phyloP scores from a whole-genome alignment of 2,113 vertebrate species.

The Meleagris gallopavo region DNA sequence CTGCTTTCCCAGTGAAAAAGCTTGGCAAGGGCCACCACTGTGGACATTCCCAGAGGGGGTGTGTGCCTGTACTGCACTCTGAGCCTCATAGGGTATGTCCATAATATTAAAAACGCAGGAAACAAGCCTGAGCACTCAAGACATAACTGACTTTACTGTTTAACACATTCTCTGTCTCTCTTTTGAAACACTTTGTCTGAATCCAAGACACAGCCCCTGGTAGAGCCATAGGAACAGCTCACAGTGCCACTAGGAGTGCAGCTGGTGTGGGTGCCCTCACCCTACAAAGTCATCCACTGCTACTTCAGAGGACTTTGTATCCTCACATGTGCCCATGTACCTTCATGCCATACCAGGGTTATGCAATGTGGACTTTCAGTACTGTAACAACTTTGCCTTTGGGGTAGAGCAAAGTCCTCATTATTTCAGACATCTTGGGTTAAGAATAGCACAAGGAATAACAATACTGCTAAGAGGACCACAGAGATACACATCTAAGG shows the following conservation, averaged over 20 bases:
- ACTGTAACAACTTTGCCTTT: background rate
- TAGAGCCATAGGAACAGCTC: background rate
- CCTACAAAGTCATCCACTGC: background rate
- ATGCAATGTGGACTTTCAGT: accelerated
- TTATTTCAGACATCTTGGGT: background rate
- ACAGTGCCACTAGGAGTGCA: background rate
- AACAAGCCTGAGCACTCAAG: background rate
- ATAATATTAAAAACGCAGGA: background rate
- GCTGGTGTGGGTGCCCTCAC: background rate
- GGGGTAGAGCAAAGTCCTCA: background rate
- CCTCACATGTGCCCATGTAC: background rate
- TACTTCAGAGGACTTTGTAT: background rate
- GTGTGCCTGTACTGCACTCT: accelerated
- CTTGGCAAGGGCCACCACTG: background rate
- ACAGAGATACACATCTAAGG: background rate
- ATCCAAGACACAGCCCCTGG: background rate
- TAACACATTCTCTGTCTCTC: background rate
- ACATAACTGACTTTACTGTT: background rate
- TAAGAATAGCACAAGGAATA: background rate
- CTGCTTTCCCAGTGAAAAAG: background rate
- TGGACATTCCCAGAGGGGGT: background rate
- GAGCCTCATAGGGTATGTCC: background rate
- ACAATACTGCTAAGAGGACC: background rate
- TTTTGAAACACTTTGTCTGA: background rate
- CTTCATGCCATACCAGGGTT: background rate